phyloP scores from a whole-genome alignment of 1,140 invertebrate genomes.

The Drosophila athabasca region DNA sequence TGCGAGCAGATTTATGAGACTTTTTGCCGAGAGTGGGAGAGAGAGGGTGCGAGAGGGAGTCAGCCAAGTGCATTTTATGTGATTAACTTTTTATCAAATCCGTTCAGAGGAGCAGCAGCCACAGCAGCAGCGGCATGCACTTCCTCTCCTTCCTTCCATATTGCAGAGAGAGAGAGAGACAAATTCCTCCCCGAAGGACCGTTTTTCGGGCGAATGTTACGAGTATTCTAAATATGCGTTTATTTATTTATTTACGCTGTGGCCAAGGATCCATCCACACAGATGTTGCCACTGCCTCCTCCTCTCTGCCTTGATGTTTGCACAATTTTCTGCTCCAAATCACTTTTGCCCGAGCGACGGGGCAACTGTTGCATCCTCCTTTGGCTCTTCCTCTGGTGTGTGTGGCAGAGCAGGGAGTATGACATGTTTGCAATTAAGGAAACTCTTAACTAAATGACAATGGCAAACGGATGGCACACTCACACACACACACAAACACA shows the following conservation, averaged over 20 bases:
- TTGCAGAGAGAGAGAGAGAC: background rate
- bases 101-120: constrained; percentile 36
- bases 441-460: constrained; percentile 66
- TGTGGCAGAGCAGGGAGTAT: constrained; percentile 18
- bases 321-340: constrained; percentile 63
- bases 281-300: constrained; percentile 19
- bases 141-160: constrained; percentile 2
- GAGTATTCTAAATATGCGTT: constrained; percentile 63
- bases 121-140: constrained; percentile 29
- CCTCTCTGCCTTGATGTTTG: constrained; percentile 29
- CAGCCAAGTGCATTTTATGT: constrained; percentile 52
- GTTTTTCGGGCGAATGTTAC: constrained; percentile 49
- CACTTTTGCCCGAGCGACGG: constrained; percentile 27
- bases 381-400: background rate
- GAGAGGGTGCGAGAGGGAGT: constrained; percentile 6
- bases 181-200: constrained; percentile 10
- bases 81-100: constrained; percentile 55
- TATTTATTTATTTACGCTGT: constrained; percentile 67
- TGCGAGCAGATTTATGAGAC: constrained; percentile 26
- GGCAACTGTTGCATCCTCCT: constrained; percentile 59
- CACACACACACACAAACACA: constrained; percentile 27
- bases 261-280: constrained; percentile 47
- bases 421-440: constrained; percentile 64
- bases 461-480: constrained; percentile 49
- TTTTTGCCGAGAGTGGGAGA: background rate